Evolutionary conservation across 23 tunicate genomes (phyloP), one percentile per base, ranked within the genome.

Genomic region (Trididemnum nubilum): DNA sequence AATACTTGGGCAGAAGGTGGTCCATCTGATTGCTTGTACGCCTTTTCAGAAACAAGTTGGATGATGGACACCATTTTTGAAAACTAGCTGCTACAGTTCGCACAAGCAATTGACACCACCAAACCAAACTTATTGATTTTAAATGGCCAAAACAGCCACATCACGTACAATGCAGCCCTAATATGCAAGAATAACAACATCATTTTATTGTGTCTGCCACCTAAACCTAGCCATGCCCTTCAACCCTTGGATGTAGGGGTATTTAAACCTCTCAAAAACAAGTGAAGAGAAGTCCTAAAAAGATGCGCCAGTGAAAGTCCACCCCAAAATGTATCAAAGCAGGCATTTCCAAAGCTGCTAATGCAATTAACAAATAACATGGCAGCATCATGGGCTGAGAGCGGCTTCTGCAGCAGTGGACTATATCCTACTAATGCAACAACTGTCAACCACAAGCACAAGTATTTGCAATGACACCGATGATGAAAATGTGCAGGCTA

Each of bases 181-280:
- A 44, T 44, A 9, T 44, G 54, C 54, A 44, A 9, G 9, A 15
- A 44, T 15, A 44, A 44, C 54, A 44, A 44, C 15, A 15, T 44
- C 9, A 44, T 44, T 44, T 44, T 44, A 15, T 15, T 44, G 54
- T 44, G 54, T 15, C 15, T 44, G 15, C 54, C 54, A 9, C 54
- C 54, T 44, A 44, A 44, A 44, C 9, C 54, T 44, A 44, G 15
- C 54, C 54, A 44, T 5, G 74, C 38, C 26, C 74, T 67, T 67
- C 74, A 67, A 38, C 74, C 74, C 2, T n/a, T 67, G 3, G 38
- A 67, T 67, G 74, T 67, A 30, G 74, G 3, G 26, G 18, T 67
- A n/a, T 12, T 12, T n/a, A 67, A 67, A 24, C 74, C 74, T 33
- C 25, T 67, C 22, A 67, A 67, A 67, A 24, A 67, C 25, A 21